These are phyloP conservation scores for Chiloscyllium plagiosum DNA, from an alignment of 2,113 vertebrate species.

Conservation along the genomic window DNA sequence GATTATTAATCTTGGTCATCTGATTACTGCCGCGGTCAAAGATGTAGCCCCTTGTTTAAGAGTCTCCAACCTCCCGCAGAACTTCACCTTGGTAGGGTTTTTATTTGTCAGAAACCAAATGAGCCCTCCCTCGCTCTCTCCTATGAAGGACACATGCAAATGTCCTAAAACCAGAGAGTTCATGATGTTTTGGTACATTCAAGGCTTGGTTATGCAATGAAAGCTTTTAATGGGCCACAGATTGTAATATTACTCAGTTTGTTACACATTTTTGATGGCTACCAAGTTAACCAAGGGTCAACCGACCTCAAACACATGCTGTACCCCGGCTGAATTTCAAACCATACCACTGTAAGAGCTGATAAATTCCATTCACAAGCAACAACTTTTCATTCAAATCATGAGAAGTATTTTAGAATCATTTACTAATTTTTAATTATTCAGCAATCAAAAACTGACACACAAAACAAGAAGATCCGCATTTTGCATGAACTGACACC, in stretches of 20 bases:
- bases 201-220: neutral
- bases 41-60: neutral
- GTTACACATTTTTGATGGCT: neutral
- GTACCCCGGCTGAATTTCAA: neutral
- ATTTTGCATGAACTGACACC: neutral
- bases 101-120: neutral
- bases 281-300: neutral
- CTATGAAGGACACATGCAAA: neutral
- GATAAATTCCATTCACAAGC: slow-evolving; percentile 14
- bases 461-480: neutral
- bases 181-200: neutral
- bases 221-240: neutral
- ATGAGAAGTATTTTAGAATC: slow-evolving; percentile 3
- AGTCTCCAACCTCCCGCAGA: neutral
- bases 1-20: neutral
- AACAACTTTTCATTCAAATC: neutral
- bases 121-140: neutral
- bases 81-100: neutral
- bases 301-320: neutral
- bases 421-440: neutral
- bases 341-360: too few relatives aligned
- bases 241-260: neutral
- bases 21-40: neutral
- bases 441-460: slow-evolving; percentile 26
- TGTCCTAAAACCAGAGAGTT: neutral